A percentile compares a stretch with the other conserved stretches of the same genome.
Evolutionary conservation across 2,888 invertebrate genomes (phyloP).

Genomic region (Sarcophaga carnaria): DNA sequence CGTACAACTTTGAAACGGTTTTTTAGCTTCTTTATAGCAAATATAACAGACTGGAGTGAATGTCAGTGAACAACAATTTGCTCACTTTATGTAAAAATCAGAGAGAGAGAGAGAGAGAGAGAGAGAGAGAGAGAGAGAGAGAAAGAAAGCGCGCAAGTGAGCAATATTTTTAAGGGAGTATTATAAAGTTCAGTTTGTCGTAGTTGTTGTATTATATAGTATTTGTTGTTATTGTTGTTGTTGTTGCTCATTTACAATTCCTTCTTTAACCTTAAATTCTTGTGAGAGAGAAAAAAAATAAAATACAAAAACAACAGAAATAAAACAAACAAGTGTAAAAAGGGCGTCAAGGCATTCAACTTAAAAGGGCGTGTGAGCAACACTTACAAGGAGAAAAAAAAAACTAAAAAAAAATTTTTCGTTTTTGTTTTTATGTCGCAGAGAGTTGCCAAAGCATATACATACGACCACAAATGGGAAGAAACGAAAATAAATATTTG

Average conservation of each 20-base stretch:
- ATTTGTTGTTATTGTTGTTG: constrained; percentile 47
- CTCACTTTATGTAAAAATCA: not conserved
- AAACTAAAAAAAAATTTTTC: constrained; percentile 19
- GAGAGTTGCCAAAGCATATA: constrained; percentile 33
- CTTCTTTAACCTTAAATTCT: constrained; percentile 25
- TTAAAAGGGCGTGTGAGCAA: constrained; percentile 68
- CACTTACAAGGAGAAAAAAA: constrained; percentile 46
- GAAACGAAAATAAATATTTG: too few relatives aligned
- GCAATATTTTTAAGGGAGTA: constrained; percentile 38
- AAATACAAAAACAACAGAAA: not conserved
- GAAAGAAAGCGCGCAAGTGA: not conserved
- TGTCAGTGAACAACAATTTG: not conserved
- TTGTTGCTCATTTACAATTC: constrained; percentile 25
- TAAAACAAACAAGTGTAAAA: constrained; percentile 65
- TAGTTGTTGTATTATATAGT: constrained; percentile 40
- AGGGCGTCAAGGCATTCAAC: constrained; percentile 68
- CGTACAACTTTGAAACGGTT: too few relatives aligned
- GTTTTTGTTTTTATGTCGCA: constrained; percentile 23
- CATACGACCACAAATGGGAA: too few relatives aligned
- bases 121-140: not conserved
- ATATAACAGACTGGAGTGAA: too few relatives aligned
- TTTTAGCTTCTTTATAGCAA: too few relatives aligned
- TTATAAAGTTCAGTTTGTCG: constrained; percentile 27
- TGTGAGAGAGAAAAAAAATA: too few relatives aligned
- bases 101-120: not conserved